Evolutionary conservation across 2,797 vertebrate species (phyloP), one percentile per base, ranked within the genome.

Genomic region (Peromyscus melanophrys): DNA sequence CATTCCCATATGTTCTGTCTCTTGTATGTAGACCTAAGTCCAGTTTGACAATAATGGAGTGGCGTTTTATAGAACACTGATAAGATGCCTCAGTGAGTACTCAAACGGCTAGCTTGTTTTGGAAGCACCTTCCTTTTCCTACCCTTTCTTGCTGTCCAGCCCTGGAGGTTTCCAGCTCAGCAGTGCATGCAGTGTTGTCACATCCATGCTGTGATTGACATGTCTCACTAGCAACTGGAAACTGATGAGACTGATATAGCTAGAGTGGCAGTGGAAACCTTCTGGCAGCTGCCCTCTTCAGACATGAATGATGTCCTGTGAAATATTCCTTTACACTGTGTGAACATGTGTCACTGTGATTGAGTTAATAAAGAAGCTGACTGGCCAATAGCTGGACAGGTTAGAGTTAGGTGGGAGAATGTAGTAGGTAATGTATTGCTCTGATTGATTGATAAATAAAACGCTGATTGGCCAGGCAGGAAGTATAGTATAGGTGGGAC

Each of bases 31-130:
- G 84, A 77, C 43, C 52, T 84, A 91, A 89, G 29, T 80, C 73
- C 16, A 1, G 31, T 49, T 85, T 89, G 89, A 85, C 91, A 52
- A 55, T 14, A 92, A 75, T 55, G 67, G 69, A 89, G 80, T 37
- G 80, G 52, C 19, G 34, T 43, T 65, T 81, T 83, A 69, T 14
- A 95, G 71, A 17, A 93, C 49, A 46, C 40, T 23, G 75, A 94
- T 80, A 81, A 67, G 59, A 82, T 0, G 0, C 12, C 63, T 34
- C 8, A 57, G 69, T 84, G 80, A 69, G 17, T 52, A 89, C n/a
- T 71, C 78, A 93, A 65, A 94, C 52, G 80, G 61, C 46, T 5
- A n/a, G 49, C 23, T 82, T 83, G n/a, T 94, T 95, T 94, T 19
- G 7, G 34, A 96, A 96, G 94, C 25, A 6, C 55, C 76, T 93